Evolutionary conservation across 1,140 invertebrate species (phyloP), one percentile per base, ranked within the genome.

Genomic region (Meloidogyne exigua): DNA sequence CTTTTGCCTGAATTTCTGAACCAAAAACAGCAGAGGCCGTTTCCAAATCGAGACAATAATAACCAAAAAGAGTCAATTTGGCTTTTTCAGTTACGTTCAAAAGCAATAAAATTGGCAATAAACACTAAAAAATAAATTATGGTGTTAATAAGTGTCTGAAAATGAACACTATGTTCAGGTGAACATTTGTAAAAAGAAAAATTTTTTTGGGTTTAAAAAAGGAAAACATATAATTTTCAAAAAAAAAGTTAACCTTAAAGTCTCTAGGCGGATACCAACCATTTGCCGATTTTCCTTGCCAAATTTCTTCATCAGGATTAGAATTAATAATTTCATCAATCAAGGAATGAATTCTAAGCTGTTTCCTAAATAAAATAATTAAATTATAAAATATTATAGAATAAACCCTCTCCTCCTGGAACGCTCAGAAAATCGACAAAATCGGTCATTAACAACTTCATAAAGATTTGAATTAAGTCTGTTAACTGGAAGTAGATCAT

Each of bases 1-100:
- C 68, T 64, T 63, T 36, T n/a, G 44, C 67, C 23, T 36, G 39
- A 28, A 32, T n/a, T 26, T 39, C 21, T 21, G 76, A 63, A 10
- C 49, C 49, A 63, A 73, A 63, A 15, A 36, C 28, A 39, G 71
- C 1, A n/a, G 71, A 42, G 1, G 76, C 76, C 3, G 32, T 1
- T 15, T 79, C 77, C 28, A 79, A 21, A 39, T 79, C 77, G 11
- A 79, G 57, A 21, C 77, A 79, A 49, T 79, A 79, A 28, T 79
- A 79, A 13, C 66, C 78, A 12, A 79, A 23, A 10, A 79, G 64
- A 7, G 75, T 64, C 11, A 78, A 32, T 26, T 79, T 79, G 10
- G 77, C 32, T 10, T 63, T n/a, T 66, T 79, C 78, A 25, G 42
- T 23, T 26, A 79, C 36, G 25, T 79, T 75, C 42, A 79, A 44